phyloP scores from a whole-genome alignment of 2,113 vertebrate genomes.

The Anarhynchus alexandrinus region DNA sequence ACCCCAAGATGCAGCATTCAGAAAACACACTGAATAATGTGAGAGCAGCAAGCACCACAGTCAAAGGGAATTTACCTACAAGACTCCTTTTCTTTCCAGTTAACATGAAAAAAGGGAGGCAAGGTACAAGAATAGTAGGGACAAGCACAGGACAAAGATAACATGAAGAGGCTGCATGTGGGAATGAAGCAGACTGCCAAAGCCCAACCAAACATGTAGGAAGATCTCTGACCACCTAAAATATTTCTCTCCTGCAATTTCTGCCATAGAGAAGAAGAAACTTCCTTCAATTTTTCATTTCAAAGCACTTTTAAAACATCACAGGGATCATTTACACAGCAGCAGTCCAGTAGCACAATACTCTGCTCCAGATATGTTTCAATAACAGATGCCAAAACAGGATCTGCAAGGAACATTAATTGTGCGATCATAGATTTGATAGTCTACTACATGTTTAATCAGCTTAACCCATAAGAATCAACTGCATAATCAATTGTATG shows the following conservation, averaged over 20 bases:
- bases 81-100: not conserved
- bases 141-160: not conserved
- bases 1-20: not conserved
- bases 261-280: not conserved
- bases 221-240: not conserved
- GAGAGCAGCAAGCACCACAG: not conserved
- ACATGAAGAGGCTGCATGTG: not conserved
- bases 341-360: not conserved
- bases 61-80: not conserved
- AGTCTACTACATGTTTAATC: not conserved
- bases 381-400: not conserved
- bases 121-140: not conserved
- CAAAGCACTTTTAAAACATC: not conserved
- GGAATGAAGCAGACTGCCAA: not conserved
- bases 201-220: not conserved
- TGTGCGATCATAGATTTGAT: not conserved
- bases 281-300: constrained; percentile 27
- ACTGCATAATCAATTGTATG: not conserved
- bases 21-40: not conserved
- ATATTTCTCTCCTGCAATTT: not conserved
- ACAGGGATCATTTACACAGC: not conserved
- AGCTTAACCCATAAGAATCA: not conserved
- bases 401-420: not conserved
- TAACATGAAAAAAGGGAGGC: not conserved
- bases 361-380: not conserved